A percentile compares a stretch with the other conserved stretches of the same genome.
These are phyloP conservation scores for Lordiphosa stackelbergi DNA, from an alignment of 1,140 invertebrate species.

Conservation along the genomic window DNA sequence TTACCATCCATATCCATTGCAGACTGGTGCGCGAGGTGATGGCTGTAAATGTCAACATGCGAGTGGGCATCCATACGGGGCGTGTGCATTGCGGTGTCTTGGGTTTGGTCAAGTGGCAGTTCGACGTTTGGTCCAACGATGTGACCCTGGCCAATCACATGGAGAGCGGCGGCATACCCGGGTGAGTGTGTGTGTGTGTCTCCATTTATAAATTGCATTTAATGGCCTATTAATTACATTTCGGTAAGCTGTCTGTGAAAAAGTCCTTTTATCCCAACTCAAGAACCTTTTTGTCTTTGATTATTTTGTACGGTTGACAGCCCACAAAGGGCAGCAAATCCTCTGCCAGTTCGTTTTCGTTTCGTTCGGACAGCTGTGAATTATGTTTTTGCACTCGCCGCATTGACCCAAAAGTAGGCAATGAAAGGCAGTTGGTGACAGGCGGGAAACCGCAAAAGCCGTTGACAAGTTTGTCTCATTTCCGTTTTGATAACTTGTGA, in stretches of 20 bases:
- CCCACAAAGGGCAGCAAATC: conserved; percentile 26
- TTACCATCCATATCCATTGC: no score
- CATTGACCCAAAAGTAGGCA: conserved; percentile 36
- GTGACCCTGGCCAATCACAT: conserved; percentile 97
- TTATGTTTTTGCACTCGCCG: conserved; percentile 43
- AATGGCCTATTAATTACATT: conserved; percentile 30
- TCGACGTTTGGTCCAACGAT: conserved; percentile 97
- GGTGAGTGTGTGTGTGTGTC: conserved; percentile 80
- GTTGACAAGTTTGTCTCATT: conserved; percentile 62
- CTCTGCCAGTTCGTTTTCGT: conserved; percentile 27
- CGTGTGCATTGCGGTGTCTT: conserved; percentile 95
- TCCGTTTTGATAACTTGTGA: conserved; percentile 45
- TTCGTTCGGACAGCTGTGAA: conserved; percentile 65
- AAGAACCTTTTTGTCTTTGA: conserved; percentile 21
- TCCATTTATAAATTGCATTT: conserved; percentile 3
- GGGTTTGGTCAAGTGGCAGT: conserved; percentile 88
- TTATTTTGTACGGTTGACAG: conserved; percentile 12
- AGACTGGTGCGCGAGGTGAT: conserved; percentile 92
- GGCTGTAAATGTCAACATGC: conserved; percentile 95
- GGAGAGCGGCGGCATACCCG: conserved; percentile 95
- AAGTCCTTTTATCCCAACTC: conserved; percentile 9
- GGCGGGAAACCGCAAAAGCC: conserved; percentile 29
- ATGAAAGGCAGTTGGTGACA: conserved; percentile 21
- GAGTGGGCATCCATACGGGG: conserved; percentile 96
- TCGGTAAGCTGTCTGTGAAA: conserved; percentile 5